Evolutionary conservation across 2,888 invertebrate species (phyloP).

Genomic region (Tetranychus piercei): DNA sequence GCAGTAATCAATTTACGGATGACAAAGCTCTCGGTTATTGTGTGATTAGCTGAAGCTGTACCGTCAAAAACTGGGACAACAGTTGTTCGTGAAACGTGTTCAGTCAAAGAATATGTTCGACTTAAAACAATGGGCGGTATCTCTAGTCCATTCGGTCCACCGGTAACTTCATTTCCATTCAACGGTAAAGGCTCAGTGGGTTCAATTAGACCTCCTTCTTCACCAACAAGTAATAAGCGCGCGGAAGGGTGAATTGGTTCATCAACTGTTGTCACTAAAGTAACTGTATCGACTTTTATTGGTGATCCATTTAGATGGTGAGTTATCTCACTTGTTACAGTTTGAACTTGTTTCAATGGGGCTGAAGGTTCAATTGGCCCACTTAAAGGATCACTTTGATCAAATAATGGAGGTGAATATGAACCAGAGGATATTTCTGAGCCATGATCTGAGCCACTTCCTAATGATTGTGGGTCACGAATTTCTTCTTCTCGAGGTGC

Average conservation of each 20-base stretch:
- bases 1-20: conserved; percentile 70
- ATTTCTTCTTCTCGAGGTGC: not conserved
- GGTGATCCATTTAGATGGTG: conserved; percentile 27
- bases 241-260: conserved; percentile 22
- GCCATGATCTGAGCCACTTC: not conserved
- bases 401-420: conserved; percentile 1
- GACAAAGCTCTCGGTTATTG: conserved; percentile 71
- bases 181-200: conserved; percentile 19
- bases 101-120: conserved; percentile 77
- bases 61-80: conserved; percentile 60
- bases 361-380: conserved; percentile 1
- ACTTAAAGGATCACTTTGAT: not conserved
- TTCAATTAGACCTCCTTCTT: conserved; percentile 9
- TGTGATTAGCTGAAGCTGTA: conserved; percentile 49
- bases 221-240: not conserved
- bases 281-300: conserved; percentile 27
- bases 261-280: conserved; percentile 27
- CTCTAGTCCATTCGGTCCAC: conserved; percentile 17
- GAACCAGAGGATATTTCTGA: not conserved
- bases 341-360: conserved; percentile 16
- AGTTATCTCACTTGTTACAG: conserved; percentile 27
- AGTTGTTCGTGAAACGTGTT: conserved; percentile 68
- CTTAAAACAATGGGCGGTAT: conserved; percentile 60
- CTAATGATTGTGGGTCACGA: conserved; percentile 2
- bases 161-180: conserved; percentile 18